These are phyloP conservation scores for Tenebrosternarchus preto DNA, from an alignment of 2,113 vertebrate genomes.

Conservation along the genomic window DNA sequence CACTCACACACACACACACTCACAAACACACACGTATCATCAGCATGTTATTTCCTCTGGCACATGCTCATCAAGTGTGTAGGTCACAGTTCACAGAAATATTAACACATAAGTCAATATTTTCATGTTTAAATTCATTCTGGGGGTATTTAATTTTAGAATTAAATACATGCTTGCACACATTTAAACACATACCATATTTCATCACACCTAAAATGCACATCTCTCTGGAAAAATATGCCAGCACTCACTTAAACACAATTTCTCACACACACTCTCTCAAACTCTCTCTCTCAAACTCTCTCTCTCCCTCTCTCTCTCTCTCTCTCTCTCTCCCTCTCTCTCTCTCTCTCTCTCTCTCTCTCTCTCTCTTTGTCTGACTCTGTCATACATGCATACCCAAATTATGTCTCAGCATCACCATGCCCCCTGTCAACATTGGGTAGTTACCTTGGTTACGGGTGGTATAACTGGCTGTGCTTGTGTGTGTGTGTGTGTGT, in stretches of 20 bases:
- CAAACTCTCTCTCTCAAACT: background rate
- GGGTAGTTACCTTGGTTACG: constrained; percentile 48
- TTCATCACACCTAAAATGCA: too few species aligned
- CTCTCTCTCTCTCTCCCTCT: background rate
- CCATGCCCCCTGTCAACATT: constrained; percentile 44
- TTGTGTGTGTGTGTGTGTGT: constrained; percentile 26
- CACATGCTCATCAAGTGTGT: constrained; percentile 13
- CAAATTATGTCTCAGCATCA: constrained; percentile 26
- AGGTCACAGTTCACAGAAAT: constrained; percentile 5
- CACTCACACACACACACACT: background rate
- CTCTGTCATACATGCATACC: background rate
- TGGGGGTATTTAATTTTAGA: too few species aligned
- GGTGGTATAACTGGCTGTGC: background rate
- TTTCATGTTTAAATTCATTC: too few species aligned
- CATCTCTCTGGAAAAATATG: too few species aligned
- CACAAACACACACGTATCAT: background rate
- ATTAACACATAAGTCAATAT: too few species aligned
- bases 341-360: background rate
- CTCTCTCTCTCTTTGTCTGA: background rate
- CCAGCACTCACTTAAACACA: constrained; percentile 4
- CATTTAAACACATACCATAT: constrained; percentile 18
- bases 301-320: background rate
- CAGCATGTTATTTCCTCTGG: constrained; percentile 6
- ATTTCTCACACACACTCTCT: background rate
- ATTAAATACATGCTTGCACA: background rate